Evolutionary conservation across 2,888 invertebrate species (phyloP), one percentile per base, ranked within the genome.

Genomic region (Napeogenes inachia): DNA sequence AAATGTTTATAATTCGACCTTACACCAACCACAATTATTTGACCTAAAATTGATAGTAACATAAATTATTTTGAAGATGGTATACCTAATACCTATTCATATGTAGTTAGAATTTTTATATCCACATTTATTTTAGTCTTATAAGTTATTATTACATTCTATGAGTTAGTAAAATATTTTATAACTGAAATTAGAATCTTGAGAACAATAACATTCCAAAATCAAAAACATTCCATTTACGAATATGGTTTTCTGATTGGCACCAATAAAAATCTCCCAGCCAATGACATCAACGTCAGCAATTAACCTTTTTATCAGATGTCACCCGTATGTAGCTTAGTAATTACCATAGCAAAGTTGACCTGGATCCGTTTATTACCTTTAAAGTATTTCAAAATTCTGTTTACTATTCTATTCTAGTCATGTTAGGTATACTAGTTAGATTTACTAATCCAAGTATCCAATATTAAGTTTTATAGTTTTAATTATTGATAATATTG

Each of bases 271-370:
- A 38, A 35, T 46, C 62, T 45, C 57, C 59, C 60, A 54, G 65
- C 63, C 57, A 42, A 62, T 42, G 67, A 63, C 35, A 68, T 66
- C 58, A 60, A 60, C 68, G 61, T 64, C 54, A 61, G 64, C 57
- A 62, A 66, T 60, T 61, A 53, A 60, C 45, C 62, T 67, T 62
- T 69, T 70, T 69, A 71, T 73, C 71, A 68, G 66, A 68, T 55
- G 64, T 66, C 64, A 62, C 65, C 64, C 67, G 67, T 67, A 68
- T 64, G 64, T 56, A 59, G 47, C 57, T 42, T 50, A 61, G 57
- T 46, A 55, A 59, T 58, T 60, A 59, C 59, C 56, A 62, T 55
- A 59, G 54, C 63, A 61, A 61, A 67, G 59, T 63, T 64, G 61
- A 65, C 65, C 67, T 65, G 61, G 54, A 62, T 64, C 47, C 60